phyloP scores from a whole-genome alignment of 2,113 vertebrate species.

The Brachyistius frenatus region DNA sequence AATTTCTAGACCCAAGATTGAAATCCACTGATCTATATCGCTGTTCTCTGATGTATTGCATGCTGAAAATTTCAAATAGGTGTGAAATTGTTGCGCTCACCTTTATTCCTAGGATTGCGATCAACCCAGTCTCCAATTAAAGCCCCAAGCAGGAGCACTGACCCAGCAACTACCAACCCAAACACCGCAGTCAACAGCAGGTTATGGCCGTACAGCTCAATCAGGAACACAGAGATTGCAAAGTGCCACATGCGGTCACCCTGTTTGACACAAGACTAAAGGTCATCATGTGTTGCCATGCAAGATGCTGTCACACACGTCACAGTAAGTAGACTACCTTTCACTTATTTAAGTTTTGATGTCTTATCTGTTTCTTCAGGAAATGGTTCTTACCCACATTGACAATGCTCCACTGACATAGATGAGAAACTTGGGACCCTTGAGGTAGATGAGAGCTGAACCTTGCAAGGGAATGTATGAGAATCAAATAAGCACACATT shows the following conservation, averaged over 20 bases:
- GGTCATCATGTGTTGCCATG: neutral
- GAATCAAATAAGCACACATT: conserved; percentile 14
- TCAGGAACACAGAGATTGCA: conserved; percentile 86
- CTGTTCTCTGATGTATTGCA: neutral
- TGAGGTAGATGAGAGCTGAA: conserved; percentile 81
- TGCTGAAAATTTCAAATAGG: neutral
- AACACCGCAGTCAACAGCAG: conserved; percentile 84
- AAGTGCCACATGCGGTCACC: conserved; percentile 87
- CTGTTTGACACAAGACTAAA: conserved; percentile 63
- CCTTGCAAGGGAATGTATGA: conserved; percentile 67
- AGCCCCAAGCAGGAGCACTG: conserved; percentile 84
- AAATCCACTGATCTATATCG: conserved; percentile 33
- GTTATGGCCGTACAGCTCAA: conserved; percentile 81
- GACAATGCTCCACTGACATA: conserved; percentile 86
- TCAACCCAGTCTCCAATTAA: conserved; percentile 87
- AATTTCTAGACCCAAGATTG: conserved; percentile 34
- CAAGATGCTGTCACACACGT: conserved; percentile 13
- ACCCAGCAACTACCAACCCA: conserved; percentile 85
- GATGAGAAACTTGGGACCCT: conserved; percentile 84
- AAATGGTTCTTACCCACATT: conserved; percentile 84
- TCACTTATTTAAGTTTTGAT: conserved; percentile 25
- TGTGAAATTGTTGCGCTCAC: conserved; percentile 52
- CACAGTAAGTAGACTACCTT: conserved; percentile 24
- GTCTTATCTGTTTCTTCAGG: conserved; percentile 30
- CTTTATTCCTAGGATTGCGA: conserved; percentile 87